phyloP scores from a whole-genome alignment of 2,113 vertebrate genomes.

The Cynopterus brachyotis region DNA sequence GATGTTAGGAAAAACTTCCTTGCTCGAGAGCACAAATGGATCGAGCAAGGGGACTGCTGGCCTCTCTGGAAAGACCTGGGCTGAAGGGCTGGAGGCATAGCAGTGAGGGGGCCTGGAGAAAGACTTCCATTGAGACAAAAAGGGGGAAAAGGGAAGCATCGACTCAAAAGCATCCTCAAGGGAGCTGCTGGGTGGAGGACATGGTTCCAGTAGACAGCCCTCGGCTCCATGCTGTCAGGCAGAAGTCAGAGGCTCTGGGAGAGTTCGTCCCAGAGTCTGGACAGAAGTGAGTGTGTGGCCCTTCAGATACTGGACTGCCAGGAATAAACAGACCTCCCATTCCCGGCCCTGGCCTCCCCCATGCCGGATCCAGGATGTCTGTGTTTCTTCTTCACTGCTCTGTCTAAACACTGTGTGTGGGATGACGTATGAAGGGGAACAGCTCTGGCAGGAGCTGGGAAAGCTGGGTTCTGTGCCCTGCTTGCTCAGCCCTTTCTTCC shows the following conservation, averaged over 20 bases:
- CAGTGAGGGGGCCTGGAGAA: neutral
- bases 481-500: neutral
- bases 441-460: neutral
- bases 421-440: neutral
- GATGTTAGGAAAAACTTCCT: neutral
- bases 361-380: constrained; percentile 54
- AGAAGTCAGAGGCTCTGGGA: constrained; percentile 65
- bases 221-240: neutral
- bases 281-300: constrained; percentile 42
- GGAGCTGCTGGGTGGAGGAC: neutral
- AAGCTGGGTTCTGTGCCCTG: neutral
- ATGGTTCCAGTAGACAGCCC: neutral
- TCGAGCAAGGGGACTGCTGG: neutral
- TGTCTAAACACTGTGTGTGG: constrained; percentile 72
- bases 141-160: neutral
- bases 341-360: constrained; percentile 56
- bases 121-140: neutral
- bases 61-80: neutral
- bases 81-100: neutral
- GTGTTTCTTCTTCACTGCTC: constrained; percentile 59
- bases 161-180: neutral
- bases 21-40: neutral
- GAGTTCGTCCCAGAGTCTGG: constrained; percentile 50
- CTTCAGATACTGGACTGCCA: neutral
- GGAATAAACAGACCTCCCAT: constrained; percentile 66